phyloP scores from a whole-genome alignment of 2,797 vertebrate genomes.

The Thunnus albacares region DNA sequence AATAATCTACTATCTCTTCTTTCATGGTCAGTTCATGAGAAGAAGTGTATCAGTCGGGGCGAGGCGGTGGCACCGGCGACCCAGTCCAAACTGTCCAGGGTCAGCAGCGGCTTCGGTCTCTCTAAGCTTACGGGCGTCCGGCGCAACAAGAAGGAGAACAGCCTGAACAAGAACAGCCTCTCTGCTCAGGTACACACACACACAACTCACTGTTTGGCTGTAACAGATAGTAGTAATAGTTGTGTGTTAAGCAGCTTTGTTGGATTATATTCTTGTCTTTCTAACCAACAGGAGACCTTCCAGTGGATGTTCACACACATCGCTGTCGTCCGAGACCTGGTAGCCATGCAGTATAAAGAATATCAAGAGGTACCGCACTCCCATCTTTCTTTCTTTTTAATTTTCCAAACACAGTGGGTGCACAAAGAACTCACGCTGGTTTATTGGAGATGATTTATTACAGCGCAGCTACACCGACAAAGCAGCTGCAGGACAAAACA shows the following conservation, averaged over 20 bases:
- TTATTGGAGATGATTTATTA: not conserved
- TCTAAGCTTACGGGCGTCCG: constrained; percentile 97
- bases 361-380: constrained; percentile 92
- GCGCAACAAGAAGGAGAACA: constrained; percentile 95
- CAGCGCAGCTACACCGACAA: not conserved
- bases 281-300: constrained; percentile 93
- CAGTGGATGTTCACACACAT: constrained; percentile 99
- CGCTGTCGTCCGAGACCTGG: constrained; percentile 96
- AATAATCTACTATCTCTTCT: not conserved
- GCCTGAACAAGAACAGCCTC: constrained; percentile 94
- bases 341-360: constrained; percentile 98
- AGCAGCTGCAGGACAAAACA: not conserved
- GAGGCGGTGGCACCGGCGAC: constrained; percentile 91
- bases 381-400: not conserved
- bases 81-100: constrained; percentile 96
- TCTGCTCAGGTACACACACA: constrained; percentile 90
- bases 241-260: too few relatives aligned
- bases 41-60: constrained; percentile 96
- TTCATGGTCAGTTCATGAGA: constrained; percentile 92
- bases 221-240: not conserved
- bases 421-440: not conserved
- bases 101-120: constrained; percentile 97
- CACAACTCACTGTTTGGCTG: not conserved
- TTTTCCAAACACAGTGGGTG: not conserved
- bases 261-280: not conserved